Evolutionary conservation across 2,797 vertebrate genomes (phyloP), one percentile per base, ranked within the genome.

Genomic region (Phalanger gymnotis): DNA sequence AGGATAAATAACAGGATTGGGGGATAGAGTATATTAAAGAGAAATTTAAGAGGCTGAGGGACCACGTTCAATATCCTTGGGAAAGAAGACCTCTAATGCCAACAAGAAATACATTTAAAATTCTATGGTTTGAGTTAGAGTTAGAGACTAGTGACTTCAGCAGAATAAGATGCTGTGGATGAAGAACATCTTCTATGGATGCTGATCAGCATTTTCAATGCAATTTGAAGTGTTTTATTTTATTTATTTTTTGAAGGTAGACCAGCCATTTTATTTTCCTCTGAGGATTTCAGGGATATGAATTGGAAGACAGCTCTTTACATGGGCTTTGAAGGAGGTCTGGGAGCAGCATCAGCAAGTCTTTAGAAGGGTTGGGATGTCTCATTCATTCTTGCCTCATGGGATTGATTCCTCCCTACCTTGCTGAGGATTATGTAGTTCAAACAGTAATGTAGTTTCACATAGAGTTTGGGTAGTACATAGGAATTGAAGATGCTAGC

Each of bases 311-410:
- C 2, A 66, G 61, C 34, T 66, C 61, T 66, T 16, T n/a, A n/a
- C 5, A 99, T 99, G 0, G 99, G 99, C 93, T 99, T 99, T 19
- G 98, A 98, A 94, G 99, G 98, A 96, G 98, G 98, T 97, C 99
- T 99, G 93, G 99, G 99, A 96, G 99, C 98, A 96, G 98, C 99
- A 66, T 99, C 99, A 7, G 99, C 94, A 0, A 99, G 99, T 94
- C 99, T 98, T 98, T 99, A 99, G 94, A 99, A 98, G 53, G 99
- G 99, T 0, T 99, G 99, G 19, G 30, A 3, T 57, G 0, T 61
- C 57, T 12, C 10, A 30, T 99, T 99, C 98, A 99, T 99, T 96
- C 99, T 98, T 90, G 99, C 99, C 98, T 99, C 99, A 28, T 99
- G 98, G 34, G 99, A 99, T 66, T 99, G 99, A 98, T 99, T 99